These are phyloP conservation scores for Calonectris borealis DNA, from an alignment of 2,113 vertebrate species.

Conservation along the genomic window DNA sequence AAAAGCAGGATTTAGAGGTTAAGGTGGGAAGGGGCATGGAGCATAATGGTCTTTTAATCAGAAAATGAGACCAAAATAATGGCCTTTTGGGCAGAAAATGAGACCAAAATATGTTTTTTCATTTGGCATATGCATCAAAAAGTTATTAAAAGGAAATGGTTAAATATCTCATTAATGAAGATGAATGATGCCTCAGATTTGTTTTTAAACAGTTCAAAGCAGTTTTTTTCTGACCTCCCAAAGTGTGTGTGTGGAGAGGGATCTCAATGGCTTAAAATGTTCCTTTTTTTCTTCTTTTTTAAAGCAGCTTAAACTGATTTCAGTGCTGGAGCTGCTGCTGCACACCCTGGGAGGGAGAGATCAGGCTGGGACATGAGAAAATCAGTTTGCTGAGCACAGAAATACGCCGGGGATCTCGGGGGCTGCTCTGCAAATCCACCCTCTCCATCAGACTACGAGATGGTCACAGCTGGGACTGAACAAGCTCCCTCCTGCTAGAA, in stretches of 20 bases:
- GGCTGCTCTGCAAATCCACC: neutral
- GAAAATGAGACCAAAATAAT: neutral
- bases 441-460: neutral
- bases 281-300: neutral
- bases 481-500: neutral
- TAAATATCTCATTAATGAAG: slow-evolving; percentile 65
- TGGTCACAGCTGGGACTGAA: neutral
- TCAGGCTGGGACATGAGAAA: neutral
- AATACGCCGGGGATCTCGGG: neutral
- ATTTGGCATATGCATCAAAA: slow-evolving; percentile 38
- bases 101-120: neutral
- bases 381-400: neutral
- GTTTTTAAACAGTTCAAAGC: slow-evolving; percentile 53
- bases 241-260: slow-evolving; percentile 6
- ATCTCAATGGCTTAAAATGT: neutral
- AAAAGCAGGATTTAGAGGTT: neutral
- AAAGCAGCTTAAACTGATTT: slow-evolving; percentile 35
- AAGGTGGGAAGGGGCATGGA: neutral
- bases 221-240: slow-evolving; percentile 34
- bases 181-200: slow-evolving; percentile 38
- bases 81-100: neutral
- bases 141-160: slow-evolving; percentile 37
- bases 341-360: neutral
- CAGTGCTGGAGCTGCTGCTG: neutral
- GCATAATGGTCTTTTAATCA: neutral